Evolutionary conservation across 2,113 vertebrate species (phyloP).

Genomic region (Neotragus pygmaeus): DNA sequence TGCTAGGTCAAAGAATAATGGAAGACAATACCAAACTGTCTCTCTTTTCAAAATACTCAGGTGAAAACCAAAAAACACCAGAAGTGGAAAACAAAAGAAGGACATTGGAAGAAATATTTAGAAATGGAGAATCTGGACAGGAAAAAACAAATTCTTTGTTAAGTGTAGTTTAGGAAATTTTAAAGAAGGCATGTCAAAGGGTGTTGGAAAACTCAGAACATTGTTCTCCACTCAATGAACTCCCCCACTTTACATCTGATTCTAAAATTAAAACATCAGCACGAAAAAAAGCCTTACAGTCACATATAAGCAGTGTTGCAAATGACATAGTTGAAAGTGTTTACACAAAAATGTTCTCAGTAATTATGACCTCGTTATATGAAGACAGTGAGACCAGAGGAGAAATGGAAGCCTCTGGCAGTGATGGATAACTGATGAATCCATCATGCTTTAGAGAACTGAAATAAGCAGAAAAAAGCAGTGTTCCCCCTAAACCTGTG

Average conservation of each 20-base stretch:
- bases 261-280: constrained; percentile 24
- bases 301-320: background rate
- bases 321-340: constrained; percentile 19
- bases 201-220: background rate
- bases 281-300: background rate
- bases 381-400: background rate
- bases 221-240: background rate
- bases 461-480: constrained; percentile 12
- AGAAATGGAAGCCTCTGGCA: background rate
- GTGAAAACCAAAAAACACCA: constrained; percentile 8
- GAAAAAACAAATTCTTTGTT: background rate
- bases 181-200: background rate
- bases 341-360: constrained; percentile 1
- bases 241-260: background rate
- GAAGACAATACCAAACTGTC: background rate
- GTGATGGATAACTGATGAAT: background rate
- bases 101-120: constrained; percentile 26
- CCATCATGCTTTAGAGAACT: background rate
- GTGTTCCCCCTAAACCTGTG: too few species aligned
- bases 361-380: background rate
- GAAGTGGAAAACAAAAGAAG: background rate
- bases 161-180: background rate
- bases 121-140: background rate
- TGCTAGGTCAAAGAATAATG: background rate
- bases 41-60: background rate